These are phyloP conservation scores for Pygocentrus nattereri DNA, from an alignment of 2,797 vertebrate genomes.

Conservation along the genomic window DNA sequence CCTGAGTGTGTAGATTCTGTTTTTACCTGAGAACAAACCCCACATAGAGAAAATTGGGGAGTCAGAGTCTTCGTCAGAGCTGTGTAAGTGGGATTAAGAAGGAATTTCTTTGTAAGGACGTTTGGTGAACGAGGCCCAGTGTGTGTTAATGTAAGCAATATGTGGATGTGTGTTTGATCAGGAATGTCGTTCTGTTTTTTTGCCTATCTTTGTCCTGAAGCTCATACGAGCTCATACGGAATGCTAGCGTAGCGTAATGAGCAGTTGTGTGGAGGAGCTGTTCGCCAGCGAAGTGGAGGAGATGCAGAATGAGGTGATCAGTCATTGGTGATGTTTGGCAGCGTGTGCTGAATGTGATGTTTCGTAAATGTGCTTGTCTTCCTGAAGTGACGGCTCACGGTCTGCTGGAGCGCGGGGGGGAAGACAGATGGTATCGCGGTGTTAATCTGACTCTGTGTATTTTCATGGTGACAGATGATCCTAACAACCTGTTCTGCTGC, in stretches of 20 bases:
- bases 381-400: background rate
- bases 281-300: background rate
- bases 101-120: no score
- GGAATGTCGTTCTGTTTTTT: no score
- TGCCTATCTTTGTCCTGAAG: no score
- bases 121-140: no score
- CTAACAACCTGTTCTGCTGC: conserved; percentile 33
- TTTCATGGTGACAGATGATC: conserved; percentile 35
- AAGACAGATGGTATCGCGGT: background rate
- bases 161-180: no score
- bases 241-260: background rate
- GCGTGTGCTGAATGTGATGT: background rate
- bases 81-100: no score
- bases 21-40: no score
- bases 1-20: no score
- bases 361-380: conserved; percentile 16
- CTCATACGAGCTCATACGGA: no score
- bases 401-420: background rate
- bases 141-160: no score
- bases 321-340: background rate
- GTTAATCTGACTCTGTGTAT: conserved; percentile 23
- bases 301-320: background rate
- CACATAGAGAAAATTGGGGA: no score
- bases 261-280: background rate
- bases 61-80: no score